Conservation (phyloP, 2,797 vertebrate genomes). For the Hoplostethus mediterraneus region DNA sequence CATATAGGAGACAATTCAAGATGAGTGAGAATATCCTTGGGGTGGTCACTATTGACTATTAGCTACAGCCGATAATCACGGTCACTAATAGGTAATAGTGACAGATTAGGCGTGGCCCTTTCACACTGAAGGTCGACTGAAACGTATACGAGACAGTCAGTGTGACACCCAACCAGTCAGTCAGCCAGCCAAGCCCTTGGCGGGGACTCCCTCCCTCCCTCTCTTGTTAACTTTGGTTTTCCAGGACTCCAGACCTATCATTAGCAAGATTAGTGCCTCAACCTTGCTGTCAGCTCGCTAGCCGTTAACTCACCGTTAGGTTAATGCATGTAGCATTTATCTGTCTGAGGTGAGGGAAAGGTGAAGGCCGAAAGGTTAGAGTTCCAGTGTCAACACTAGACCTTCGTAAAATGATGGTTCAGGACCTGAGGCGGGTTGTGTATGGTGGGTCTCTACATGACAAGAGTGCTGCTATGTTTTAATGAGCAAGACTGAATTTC, state of each 20-base stretch:
- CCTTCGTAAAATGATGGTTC: conserved; percentile 3
- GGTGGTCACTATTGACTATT: no score
- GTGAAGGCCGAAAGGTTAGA: conserved; percentile 39
- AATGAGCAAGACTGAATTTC: neutral
- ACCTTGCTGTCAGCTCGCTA: conserved; percentile 34
- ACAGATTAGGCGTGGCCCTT: neutral
- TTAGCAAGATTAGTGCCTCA: conserved; percentile 49
- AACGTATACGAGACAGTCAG: neutral
- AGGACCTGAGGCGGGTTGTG: conserved; percentile 23
- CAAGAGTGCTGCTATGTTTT: neutral
- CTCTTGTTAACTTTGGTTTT: neutral
- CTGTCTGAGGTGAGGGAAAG: conserved; percentile 47
- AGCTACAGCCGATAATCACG: no score
- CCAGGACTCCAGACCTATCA: conserved; percentile 43
- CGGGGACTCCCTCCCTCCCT: conserved; percentile 8
- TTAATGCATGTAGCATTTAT: conserved; percentile 31
- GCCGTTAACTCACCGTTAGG: conserved; percentile 40
- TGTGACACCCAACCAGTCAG: conserved; percentile 11
- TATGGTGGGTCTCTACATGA: neutral
- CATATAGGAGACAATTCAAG: no score
- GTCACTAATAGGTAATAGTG: no score
- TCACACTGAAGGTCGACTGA: conserved; percentile 1
- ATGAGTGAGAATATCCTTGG: no score
- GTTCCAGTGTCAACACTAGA: conserved; percentile 13
- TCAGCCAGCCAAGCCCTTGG: neutral